Base-by-base conservation (phyloP, 2,797 vertebrate genomes). In the Thaleichthys pacificus region DNA sequence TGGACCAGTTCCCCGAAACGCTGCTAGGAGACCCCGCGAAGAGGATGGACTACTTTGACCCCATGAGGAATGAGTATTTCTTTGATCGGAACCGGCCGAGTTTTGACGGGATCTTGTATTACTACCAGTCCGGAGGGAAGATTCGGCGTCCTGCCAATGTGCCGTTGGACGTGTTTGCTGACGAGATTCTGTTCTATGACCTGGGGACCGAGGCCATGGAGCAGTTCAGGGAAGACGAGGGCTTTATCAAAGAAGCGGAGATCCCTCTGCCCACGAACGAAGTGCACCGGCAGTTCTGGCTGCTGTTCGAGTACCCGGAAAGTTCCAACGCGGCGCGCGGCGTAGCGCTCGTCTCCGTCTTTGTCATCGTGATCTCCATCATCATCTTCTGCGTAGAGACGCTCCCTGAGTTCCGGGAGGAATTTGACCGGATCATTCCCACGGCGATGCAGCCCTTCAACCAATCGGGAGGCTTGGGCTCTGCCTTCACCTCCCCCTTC, bases 361-460 rank as follows among this genome's bases (percentile, higher is more conserved):
- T 97, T 76, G 96, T 99, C 38, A 98, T 99, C 4, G 93, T 99
- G 74, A 95, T 99, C 84, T 99, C 98, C 74, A 99, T 99, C 69
- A 93, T 97, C 74, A 97, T 96, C 84, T 99, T 99, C 91, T 99
- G 97, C 85, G 87, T 99, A 88, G 97, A 99, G 88, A 99, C 98
- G 0, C 90, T 99, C 17, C 98, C 97, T 0, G 96, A 97, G 86
- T 98, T 99, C 85, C 93, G 95, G 69, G 98, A 99, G 73, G 97
- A 98, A 17, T 68, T 83, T 21, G 96, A 97, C 30, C 61, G 71
- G 22, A 82, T 94, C 61, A 77, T 88, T 17, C 82, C 87, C 76
- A 83, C 77, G 3, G 68, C 47, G 0, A 42, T 70, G 17, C 69
- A 85, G 69, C 73, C 82, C 38, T 77, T 90, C 58, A 95, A 94